These are phyloP conservation scores for Periparus ater DNA, from an alignment of 2,797 vertebrate genomes.

Conservation along the genomic window DNA sequence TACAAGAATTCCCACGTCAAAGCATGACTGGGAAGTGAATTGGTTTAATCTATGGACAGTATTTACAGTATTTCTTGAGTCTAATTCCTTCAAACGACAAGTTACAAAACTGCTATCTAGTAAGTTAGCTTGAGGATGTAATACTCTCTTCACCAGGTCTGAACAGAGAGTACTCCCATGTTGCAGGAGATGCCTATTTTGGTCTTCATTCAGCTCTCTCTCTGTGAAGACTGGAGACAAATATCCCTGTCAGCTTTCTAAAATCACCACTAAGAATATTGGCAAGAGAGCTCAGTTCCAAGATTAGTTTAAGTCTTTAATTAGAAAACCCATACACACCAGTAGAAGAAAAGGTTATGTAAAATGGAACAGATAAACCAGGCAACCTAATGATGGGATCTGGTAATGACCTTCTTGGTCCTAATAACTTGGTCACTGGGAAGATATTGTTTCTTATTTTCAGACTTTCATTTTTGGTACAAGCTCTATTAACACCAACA, in stretches of 20 bases:
- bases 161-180: neutral
- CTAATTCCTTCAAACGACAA: neutral
- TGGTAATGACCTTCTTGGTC: neutral
- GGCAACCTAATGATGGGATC: neutral
- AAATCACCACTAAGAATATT: neutral
- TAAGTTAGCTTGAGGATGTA: neutral
- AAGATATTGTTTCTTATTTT: neutral
- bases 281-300: neutral
- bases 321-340: neutral
- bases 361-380: neutral
- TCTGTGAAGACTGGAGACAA: neutral
- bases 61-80: neutral
- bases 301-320: neutral
- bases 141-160: neutral
- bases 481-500: neutral
- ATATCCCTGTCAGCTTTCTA: neutral
- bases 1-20: neutral
- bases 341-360: neutral
- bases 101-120: neutral
- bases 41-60: neutral
- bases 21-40: neutral
- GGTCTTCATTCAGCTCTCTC: neutral
- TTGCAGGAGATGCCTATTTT: neutral
- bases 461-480: neutral
- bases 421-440: neutral